A percentile compares a stretch with the other conserved stretches of the same genome.
Conservation (phyloP, 2,888 invertebrate species). For the Caprella mutica region DNA sequence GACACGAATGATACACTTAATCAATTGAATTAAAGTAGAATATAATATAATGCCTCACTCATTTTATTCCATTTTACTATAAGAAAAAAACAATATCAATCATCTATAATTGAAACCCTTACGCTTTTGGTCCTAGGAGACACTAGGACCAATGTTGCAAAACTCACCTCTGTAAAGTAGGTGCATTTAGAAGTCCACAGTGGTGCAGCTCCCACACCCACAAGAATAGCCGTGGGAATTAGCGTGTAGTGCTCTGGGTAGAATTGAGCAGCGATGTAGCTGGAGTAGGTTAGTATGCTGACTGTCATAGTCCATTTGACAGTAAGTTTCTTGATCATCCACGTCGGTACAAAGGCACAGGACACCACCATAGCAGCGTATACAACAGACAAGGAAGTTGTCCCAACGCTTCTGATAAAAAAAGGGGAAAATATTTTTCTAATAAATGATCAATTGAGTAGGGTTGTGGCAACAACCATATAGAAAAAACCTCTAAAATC, state of each 20-base stretch:
- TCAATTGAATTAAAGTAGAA: too few relatives aligned
- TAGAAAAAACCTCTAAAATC: too few relatives aligned
- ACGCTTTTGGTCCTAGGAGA: too few relatives aligned
- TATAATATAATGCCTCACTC: too few relatives aligned
- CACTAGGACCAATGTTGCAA: too few relatives aligned
- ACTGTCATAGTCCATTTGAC: slow-evolving; percentile 87
- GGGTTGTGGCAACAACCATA: too few relatives aligned
- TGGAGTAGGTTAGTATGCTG: slow-evolving; percentile 84
- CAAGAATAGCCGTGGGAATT: slow-evolving; percentile 81
- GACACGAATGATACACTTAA: too few relatives aligned
- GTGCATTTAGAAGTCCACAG: slow-evolving; percentile 99
- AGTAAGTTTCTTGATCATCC: slow-evolving; percentile 70
- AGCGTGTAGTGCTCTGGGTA: slow-evolving; percentile 74
- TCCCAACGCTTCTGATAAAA: slow-evolving; percentile 52
- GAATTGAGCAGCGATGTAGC: slow-evolving; percentile 89
- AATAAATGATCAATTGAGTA: too few relatives aligned
- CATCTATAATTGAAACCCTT: too few relatives aligned
- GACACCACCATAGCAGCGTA: slow-evolving; percentile 88
- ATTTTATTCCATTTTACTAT: too few relatives aligned
- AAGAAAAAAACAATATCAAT: too few relatives aligned
- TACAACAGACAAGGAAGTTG: slow-evolving; percentile 76
- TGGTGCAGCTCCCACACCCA: slow-evolving; percentile 89
- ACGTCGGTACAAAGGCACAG: slow-evolving; percentile 88
- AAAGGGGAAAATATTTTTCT: neutral
- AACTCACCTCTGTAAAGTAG: slow-evolving; percentile 62